Base-by-base conservation (phyloP, 2,797 vertebrate species). In the Valencia hispanica region DNA sequence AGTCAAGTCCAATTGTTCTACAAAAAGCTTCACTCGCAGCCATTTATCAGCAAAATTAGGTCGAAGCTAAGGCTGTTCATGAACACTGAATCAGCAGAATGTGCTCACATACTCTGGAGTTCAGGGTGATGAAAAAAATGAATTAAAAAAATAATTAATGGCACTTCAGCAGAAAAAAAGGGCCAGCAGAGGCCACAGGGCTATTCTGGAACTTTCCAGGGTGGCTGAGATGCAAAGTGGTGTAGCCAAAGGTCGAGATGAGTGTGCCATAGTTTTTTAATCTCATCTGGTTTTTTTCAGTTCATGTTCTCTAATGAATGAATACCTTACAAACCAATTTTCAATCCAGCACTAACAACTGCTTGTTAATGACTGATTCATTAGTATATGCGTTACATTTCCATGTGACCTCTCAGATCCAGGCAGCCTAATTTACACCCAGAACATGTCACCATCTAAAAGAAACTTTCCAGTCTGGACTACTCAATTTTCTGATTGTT, bases 401-500 rank as follows among this genome's bases (percentile, higher is more conserved):
- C n/a, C 20, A 55, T 57, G 27, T 57, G 17, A 43, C 50, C 6
- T 34, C 20, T 47, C 34, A 20, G 3, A 10, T 32, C 48, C 6
- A 53, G 18, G 39, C 3, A 68, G n/a, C 5, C 25, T 43, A 20
- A 72, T 32, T 59, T 36, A 74, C 45, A 72, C 63, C 27, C 32
- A 25, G 25, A 48, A 71, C 73, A 68, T 47, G 57, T 74, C 72
- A 72, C 68, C 74, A 84, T 82, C 84, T 81, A 55, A 85, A 78
- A 78, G 66, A 76, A 75, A 69, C 74, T 87, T 85, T 86, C 70
- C 80, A 75, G 74, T 82, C 77, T 73, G 87, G 87, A 89, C 80
- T 84, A 82, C 77, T 89, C 79, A 75, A 89, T 92, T 88, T 90
- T 87, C 87, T 89, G 85, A 94, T 91, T 91, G 90, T 91, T 91